A percentile compares a stretch with the other conserved stretches of the same genome.
phyloP scores from a whole-genome alignment of 2,888 invertebrate genomes.

The Magallana nippona region DNA sequence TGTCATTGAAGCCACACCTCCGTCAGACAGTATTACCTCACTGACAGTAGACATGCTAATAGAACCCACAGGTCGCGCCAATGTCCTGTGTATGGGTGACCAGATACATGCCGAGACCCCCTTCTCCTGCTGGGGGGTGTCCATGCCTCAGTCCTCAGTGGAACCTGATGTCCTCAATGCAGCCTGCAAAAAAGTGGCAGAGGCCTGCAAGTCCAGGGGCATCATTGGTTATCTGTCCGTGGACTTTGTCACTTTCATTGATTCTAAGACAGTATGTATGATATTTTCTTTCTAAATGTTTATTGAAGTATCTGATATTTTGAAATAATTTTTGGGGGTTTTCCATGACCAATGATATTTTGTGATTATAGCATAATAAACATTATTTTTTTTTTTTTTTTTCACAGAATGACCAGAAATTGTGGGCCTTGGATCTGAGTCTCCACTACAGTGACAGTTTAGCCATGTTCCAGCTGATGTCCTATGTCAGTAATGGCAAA shows the following conservation, averaged over 20 bases:
- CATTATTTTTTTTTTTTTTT: no score
- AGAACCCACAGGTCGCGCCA: constrained; percentile 75
- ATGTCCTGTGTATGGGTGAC: constrained; percentile 76
- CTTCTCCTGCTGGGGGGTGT: constrained; percentile 78
- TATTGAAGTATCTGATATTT: no score
- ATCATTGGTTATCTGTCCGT: constrained; percentile 78
- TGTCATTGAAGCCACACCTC: constrained; percentile 79
- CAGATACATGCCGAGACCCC: constrained; percentile 78
- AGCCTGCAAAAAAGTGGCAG: constrained; percentile 73
- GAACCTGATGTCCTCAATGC: constrained; percentile 76
- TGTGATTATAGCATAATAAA: no score
- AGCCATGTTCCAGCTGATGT: constrained; percentile 76
- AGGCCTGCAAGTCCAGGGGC: constrained; percentile 77
- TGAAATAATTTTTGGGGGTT: no score
- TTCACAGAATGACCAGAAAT: constrained; percentile 76
- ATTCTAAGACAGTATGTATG: constrained; percentile 76
- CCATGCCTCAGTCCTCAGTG: constrained; percentile 79
- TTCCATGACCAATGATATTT: no score
- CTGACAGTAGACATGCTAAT: constrained; percentile 79
- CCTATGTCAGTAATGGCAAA: constrained; percentile 76
- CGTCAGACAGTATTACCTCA: constrained; percentile 78
- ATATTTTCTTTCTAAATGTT: no score
- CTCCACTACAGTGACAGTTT: constrained; percentile 77
- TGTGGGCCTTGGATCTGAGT: constrained; percentile 79
- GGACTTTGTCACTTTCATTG: constrained; percentile 80